Evolutionary conservation across 2,888 invertebrate species (phyloP), one percentile per base, ranked within the genome.

Genomic region (Agrotis segetum): DNA sequence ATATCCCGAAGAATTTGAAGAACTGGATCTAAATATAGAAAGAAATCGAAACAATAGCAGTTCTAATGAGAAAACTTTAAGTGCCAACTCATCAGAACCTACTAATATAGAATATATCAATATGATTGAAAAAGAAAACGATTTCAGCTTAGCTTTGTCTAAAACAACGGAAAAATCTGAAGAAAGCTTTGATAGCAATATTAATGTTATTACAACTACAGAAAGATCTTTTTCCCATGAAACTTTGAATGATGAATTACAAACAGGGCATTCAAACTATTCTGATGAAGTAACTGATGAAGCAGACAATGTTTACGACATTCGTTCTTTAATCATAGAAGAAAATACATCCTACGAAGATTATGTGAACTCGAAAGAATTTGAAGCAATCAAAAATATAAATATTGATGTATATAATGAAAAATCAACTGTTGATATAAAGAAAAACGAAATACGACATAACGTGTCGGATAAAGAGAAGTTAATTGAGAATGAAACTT

Each of bases 351-450:
- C 60, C 0, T 50, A 16, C 24, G 71, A 78, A 21, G 71, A 77
- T 29, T 56, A 29, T 13, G 46, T 29, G 7, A 53, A 63, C 29
- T 53, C 61, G 13, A 53, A 75, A 14, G 69, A 81, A 49, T 34
- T 24, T 9, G 11, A 65, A 49, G 17, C 49, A 47, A 5, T 13
- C 0, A 63, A 59, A 55, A 63, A 55, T 21, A 1, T 47, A n/a
- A 50, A n/a, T 19, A 3, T 13, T 14, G 2, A n/a, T 17, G 21
- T 62, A 14, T 19, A 55, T 3, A 17, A 69, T 1, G 52, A 0
- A 56, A n/a, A 24, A 0, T 16, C 40, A n/a, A 29, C 4, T 47
- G 7, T 21, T n/a, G 4, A 29, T 2, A 40, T 11, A 2, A 29
- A 24, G 9, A 49, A 55, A 7, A 44, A 46, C 40, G 59, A 14